phyloP scores from a whole-genome alignment of 2,113 vertebrate genomes.

The Cyprinus carpio region DNA sequence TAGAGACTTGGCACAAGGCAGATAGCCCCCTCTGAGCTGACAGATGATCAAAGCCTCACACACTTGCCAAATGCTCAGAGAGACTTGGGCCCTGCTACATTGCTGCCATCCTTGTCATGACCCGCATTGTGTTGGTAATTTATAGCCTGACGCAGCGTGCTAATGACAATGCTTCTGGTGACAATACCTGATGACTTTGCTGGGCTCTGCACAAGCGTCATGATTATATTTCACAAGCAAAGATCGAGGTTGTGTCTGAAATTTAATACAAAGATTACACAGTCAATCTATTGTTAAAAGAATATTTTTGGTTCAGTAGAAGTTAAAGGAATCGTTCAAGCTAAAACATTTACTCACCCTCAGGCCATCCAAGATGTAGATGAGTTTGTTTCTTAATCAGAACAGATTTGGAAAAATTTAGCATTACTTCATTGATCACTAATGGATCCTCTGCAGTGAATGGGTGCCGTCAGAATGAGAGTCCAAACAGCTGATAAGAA shows the following conservation, averaged over 20 bases:
- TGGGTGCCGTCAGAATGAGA: not conserved
- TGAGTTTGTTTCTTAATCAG: not conserved
- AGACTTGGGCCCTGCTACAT: slow-evolving; percentile 47
- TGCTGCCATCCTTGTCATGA: slow-evolving; percentile 55
- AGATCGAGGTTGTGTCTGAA: slow-evolving; percentile 19
- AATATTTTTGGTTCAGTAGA: not conserved
- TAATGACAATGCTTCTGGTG: slow-evolving; percentile 64
- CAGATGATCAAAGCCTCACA: slow-evolving; percentile 62
- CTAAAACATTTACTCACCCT: not conserved
- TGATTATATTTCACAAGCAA: slow-evolving; percentile 28
- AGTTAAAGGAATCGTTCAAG: not conserved
- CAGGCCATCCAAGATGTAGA: not conserved
- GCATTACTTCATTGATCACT: no score
- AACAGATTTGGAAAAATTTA: not conserved
- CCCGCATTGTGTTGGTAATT: slow-evolving; percentile 56
- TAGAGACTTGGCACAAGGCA: slow-evolving; percentile 58
- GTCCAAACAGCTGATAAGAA: not conserved
- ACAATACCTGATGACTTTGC: slow-evolving; percentile 61
- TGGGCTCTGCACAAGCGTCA: slow-evolving; percentile 50
- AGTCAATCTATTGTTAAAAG: not conserved
- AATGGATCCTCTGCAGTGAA: not conserved
- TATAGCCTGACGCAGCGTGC: slow-evolving; percentile 49
- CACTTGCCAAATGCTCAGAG: slow-evolving; percentile 42
- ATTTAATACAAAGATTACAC: not conserved
- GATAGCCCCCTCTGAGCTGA: slow-evolving; percentile 50